phyloP scores from a whole-genome alignment of 2,113 vertebrate species.

The Spilogale gracilis region DNA sequence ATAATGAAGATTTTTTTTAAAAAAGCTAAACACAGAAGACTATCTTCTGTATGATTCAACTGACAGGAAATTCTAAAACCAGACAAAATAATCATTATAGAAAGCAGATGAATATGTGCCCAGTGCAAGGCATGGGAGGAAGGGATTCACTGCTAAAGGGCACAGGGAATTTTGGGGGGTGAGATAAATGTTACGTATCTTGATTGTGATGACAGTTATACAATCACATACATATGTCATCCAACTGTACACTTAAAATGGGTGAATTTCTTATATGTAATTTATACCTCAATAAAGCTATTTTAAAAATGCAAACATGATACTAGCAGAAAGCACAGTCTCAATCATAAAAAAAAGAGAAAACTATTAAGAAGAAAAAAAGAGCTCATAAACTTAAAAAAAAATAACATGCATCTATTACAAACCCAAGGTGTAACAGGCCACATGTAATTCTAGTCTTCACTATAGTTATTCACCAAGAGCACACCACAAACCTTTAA shows the following conservation, averaged over 20 bases:
- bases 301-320: conserved; percentile 6
- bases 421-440: background rate
- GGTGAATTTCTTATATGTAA: background rate
- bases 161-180: background rate
- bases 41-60: background rate
- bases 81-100: background rate
- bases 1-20: background rate
- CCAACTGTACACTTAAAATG: background rate
- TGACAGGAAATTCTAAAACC: conserved; percentile 22
- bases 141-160: background rate
- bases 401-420: background rate
- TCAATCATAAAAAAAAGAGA: background rate
- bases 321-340: conserved; percentile 22
- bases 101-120: background rate
- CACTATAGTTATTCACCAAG: background rate
- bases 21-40: background rate
- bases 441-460: background rate
- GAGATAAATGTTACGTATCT: background rate
- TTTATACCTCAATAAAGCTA: background rate
- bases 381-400: conserved; percentile 4
- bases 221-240: background rate
- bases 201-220: background rate
- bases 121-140: background rate
- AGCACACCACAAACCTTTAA: background rate
- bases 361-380: conserved; percentile 38